Conservation (phyloP, 23 tunicate species). For the Halocynthia aurantium region DNA sequence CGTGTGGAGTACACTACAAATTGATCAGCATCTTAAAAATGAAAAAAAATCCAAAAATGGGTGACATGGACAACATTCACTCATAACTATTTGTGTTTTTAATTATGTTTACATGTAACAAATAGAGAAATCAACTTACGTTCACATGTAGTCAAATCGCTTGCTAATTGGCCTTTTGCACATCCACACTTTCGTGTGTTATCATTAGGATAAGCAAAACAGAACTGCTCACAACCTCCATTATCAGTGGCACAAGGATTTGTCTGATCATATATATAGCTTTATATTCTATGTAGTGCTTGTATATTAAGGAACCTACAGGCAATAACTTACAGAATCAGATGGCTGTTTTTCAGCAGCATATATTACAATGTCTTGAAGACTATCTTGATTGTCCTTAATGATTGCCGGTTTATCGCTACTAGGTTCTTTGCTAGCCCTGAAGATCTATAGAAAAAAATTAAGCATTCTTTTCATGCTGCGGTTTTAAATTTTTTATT, state of each 20-base stretch:
- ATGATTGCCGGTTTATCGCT: conserved; percentile 30
- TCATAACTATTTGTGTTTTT: no score
- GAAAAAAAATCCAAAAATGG: neutral
- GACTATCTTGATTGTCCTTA: conserved; percentile 34
- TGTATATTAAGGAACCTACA: neutral
- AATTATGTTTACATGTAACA: no score
- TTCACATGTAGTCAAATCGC: conserved; percentile 41
- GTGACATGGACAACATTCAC: no score
- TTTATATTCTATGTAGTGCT: neutral
- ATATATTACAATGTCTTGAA: conserved; percentile 50
- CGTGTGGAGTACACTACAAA: conserved; percentile 40
- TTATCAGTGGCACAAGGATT: conserved; percentile 57
- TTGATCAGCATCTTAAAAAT: conserved; percentile 41
- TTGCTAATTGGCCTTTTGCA: conserved; percentile 30
- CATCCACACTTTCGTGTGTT: conserved; percentile 46
- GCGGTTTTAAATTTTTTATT: neutral
- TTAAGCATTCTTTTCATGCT: neutral
- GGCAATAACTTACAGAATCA: conserved; percentile 17
- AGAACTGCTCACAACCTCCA: conserved; percentile 80
- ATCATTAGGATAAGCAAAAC: conserved; percentile 67
- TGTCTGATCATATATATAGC: conserved; percentile 24
- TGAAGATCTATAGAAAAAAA: conserved; percentile 30
- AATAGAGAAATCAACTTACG: conserved; percentile 13
- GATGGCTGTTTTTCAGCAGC: conserved; percentile 43
- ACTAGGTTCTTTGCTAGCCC: conserved; percentile 59